phyloP scores from a whole-genome alignment of 23 tunicate species.

The Clavelina lepadiformis region DNA sequence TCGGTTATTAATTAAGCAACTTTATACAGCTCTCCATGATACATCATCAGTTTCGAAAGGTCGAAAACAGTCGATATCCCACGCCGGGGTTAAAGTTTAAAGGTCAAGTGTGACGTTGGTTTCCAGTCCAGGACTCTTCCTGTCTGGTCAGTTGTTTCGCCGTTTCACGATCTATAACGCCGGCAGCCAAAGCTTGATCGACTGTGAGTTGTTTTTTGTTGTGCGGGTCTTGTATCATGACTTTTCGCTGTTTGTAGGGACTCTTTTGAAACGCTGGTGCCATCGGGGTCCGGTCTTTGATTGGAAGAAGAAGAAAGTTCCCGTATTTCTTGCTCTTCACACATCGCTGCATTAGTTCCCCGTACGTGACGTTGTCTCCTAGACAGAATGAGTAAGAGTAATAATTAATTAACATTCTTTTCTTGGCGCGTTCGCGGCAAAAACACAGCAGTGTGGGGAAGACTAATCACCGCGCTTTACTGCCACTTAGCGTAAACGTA shows the following conservation, averaged over 20 bases:
- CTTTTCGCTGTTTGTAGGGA: constrained; percentile 33
- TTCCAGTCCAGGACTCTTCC: constrained; percentile 17
- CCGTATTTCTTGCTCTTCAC: constrained; percentile 47
- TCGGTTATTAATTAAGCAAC: too few relatives aligned
- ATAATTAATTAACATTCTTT: not conserved
- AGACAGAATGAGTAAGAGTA: not conserved
- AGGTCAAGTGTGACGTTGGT: too few relatives aligned
- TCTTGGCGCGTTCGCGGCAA: too few relatives aligned
- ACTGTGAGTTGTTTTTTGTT: constrained; percentile 28
- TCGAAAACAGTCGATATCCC: too few relatives aligned
- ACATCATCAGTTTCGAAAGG: too few relatives aligned
- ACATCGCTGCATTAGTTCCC: constrained; percentile 69
- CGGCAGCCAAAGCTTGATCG: constrained; percentile 27
- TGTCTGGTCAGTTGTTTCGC: constrained; percentile 21
- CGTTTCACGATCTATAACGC: constrained; percentile 36
- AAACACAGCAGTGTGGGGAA: too few relatives aligned
- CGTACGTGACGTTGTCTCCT: constrained; percentile 81
- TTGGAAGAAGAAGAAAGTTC: constrained; percentile 50
- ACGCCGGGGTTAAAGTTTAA: too few relatives aligned
- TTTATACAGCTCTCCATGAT: too few relatives aligned
- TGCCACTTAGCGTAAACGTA: too few relatives aligned
- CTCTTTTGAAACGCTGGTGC: constrained; percentile 26
- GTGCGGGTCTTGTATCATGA: constrained; percentile 22
- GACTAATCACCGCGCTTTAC: too few relatives aligned
- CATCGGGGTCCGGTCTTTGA: constrained; percentile 47